Percentiles rank a stretch among this genome's conserved stretches.
These are phyloP conservation scores for Atractosteus spatula DNA, from an alignment of 2,113 vertebrate species.

Conservation along the genomic window DNA sequence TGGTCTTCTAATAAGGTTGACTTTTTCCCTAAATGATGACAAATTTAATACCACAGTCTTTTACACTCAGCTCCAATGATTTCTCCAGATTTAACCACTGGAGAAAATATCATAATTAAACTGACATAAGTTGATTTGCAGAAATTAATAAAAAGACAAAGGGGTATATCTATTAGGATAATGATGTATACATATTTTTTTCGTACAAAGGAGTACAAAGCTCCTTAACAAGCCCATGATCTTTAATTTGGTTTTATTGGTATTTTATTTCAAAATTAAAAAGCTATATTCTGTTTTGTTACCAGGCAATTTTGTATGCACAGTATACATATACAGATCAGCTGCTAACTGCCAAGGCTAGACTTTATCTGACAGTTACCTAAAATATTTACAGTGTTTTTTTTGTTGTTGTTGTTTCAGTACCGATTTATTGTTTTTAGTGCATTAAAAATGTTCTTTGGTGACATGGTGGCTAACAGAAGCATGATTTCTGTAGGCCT, in stretches of 20 bases:
- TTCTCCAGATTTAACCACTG: not conserved
- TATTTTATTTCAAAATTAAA: too few relatives aligned
- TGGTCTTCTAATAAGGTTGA: not conserved
- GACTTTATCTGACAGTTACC: constrained; percentile 47
- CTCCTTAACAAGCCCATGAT: too few relatives aligned
- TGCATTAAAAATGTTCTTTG: constrained; percentile 60
- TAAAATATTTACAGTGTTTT: constrained; percentile 61
- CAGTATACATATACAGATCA: too few relatives aligned
- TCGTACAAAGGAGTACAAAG: too few relatives aligned
- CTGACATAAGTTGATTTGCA: not conserved
- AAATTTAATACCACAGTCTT: not conserved
- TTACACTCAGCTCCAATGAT: not conserved
- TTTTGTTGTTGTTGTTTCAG: constrained; percentile 24
- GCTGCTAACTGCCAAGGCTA: constrained; percentile 33
- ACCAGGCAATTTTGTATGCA: too few relatives aligned
- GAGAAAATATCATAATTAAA: not conserved
- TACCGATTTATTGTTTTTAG: constrained; percentile 38
- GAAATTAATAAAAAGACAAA: not conserved
- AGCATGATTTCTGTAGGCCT: not conserved
- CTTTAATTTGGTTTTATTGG: too few relatives aligned
- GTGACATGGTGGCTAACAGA: not conserved
- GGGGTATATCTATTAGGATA: too few relatives aligned
- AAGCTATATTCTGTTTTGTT: too few relatives aligned
- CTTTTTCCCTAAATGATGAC: not conserved
- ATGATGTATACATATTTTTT: too few relatives aligned